Percentiles rank a stretch among this genome's conserved stretches.
Conservation (phyloP, 1,140 invertebrate genomes). For the Diorhabda carinulata region DNA sequence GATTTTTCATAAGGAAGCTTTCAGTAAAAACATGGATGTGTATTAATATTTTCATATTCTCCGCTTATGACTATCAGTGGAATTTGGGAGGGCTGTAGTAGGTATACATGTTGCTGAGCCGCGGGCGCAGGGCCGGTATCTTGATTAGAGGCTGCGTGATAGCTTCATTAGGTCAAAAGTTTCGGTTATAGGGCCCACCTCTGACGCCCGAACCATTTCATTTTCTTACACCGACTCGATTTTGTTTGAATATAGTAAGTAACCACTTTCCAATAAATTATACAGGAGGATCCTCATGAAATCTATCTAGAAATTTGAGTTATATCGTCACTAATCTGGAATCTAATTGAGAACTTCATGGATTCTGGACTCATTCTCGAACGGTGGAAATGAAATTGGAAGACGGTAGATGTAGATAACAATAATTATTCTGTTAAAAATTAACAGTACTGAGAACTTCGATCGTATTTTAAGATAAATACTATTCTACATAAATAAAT, state of each 20-base stretch:
- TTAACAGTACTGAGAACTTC: too few relatives aligned
- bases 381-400: too few relatives aligned
- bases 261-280: neutral
- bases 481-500: too few relatives aligned
- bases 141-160: slow-evolving; percentile 35
- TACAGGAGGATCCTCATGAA: neutral
- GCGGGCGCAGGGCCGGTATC: slow-evolving; percentile 26
- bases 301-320: too few relatives aligned
- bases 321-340: too few relatives aligned
- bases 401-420: too few relatives aligned
- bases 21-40: too few relatives aligned
- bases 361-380: too few relatives aligned
- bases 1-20: too few relatives aligned
- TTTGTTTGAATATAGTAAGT: slow-evolving; percentile 2
- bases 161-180: slow-evolving; percentile 32
- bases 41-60: neutral
- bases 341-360: too few relatives aligned
- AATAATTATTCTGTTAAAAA: too few relatives aligned
- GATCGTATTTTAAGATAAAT: too few relatives aligned
- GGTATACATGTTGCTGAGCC: neutral
- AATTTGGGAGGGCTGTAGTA: neutral
- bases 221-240: neutral
- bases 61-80: neutral
- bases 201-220: slow-evolving; percentile 18
- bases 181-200: slow-evolving; percentile 22